These are phyloP conservation scores for Diachrysia chrysitis DNA, from an alignment of 2,888 invertebrate species.

Conservation along the genomic window DNA sequence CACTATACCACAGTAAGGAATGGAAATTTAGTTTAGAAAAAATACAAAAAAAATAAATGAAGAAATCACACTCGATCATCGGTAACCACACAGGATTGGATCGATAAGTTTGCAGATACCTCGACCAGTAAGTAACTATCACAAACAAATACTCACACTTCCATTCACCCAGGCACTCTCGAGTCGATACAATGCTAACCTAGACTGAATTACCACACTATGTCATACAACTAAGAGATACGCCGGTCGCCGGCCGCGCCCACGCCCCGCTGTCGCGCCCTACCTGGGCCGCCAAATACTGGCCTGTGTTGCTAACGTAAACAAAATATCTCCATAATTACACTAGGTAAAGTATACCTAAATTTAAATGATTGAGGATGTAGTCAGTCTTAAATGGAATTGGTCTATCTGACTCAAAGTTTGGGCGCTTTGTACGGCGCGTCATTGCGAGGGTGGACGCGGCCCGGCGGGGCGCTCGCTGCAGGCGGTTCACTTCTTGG, in stretches of 20 bases:
- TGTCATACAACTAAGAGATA: conserved; percentile 72
- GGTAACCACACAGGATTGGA: conserved; percentile 65
- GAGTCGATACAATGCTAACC: conserved; percentile 83
- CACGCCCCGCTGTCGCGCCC: conserved; percentile 35
- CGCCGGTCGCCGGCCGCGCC: conserved; percentile 52
- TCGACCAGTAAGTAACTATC: conserved; percentile 71
- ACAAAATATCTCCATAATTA: conserved; percentile 47
- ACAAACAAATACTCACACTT: conserved; percentile 70
- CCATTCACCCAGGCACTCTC: conserved; percentile 69
- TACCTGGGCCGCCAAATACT: conserved; percentile 30
- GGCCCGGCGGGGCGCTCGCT: conserved; percentile 52
- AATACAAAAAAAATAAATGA: conserved; percentile 70
- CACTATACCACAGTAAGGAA: conserved; percentile 88
- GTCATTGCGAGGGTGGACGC: conserved; percentile 44
- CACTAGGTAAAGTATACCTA: conserved; percentile 53
- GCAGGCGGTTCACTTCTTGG: conserved; percentile 84
- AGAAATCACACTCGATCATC: conserved; percentile 77
- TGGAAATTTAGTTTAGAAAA: conserved; percentile 83
- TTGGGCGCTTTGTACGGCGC: conserved; percentile 30
- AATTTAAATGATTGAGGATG: conserved; percentile 49
- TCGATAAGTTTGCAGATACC: conserved; percentile 68
- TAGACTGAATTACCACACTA: conserved; percentile 82
- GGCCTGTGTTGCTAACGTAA: conserved; percentile 45
- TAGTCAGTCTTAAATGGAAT: conserved; percentile 61
- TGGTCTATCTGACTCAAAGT: conserved; percentile 53